Base-by-base conservation (phyloP, 2,888 invertebrate genomes). In the Idaea biselata region DNA sequence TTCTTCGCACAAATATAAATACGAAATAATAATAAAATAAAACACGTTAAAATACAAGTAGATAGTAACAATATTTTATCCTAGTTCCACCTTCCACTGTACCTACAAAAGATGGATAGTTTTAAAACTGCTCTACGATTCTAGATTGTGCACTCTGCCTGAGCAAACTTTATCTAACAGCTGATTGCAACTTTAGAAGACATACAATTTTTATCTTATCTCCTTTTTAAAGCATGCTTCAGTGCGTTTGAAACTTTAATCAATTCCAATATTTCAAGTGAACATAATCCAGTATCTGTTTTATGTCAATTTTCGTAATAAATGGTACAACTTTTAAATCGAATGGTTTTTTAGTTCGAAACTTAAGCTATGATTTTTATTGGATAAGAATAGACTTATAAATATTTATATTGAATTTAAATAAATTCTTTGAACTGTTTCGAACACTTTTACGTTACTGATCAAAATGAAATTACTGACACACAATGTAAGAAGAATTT, bases 131-230 rank as follows among this genome's bases (percentile, higher is more conserved):
- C 82, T 83, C 80, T 77, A 78, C 82, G 83, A 83, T 88, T 84
- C 82, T 76, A 86, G 84, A 84, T 84, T 82, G 82, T 73, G 73
- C 84, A 82, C 82, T 85, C 75, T 75, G 75, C 74, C 77, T 78
- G 82, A 72, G 78, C 74, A 70, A 89, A 90, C 84, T 89, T 89
- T 86, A 84, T 87, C 86, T 84, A 86, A 84, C 83, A 85, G 82
- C 81, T 89, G 88, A 89, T 88, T 89, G 89, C 84, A 80, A 84
- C 77, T 82, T 77, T 68, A 68, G 72, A 73, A 81, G 82, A 86
- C 80, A 14, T 18, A 14, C 18, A 84, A 86, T 83, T 81, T 83
- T 81, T 83, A 83, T 18, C 18, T 18, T 74, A 84, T 83, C 77
- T 78, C 78, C 80, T 76, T 72, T 78, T 79, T 71, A 69, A 58